Conservation (phyloP, 2,113 vertebrate genomes). For the Gymnorhina tibicen region DNA sequence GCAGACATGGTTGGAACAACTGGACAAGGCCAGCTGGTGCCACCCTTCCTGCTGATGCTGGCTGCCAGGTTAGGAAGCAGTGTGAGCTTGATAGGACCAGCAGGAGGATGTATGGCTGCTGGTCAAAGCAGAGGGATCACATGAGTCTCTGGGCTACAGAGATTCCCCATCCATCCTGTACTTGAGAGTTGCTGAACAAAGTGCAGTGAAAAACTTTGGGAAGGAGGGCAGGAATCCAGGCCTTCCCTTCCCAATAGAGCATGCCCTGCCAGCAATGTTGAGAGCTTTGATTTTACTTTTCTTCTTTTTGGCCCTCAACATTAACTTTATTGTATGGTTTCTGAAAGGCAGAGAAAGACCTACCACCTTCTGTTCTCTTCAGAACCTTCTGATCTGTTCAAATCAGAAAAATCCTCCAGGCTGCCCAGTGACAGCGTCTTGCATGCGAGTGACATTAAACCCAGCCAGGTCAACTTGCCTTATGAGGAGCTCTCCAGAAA, state of each 20-base stretch:
- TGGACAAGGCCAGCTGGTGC: neutral
- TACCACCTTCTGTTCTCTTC: slow-evolving; percentile 14
- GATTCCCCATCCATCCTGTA: neutral
- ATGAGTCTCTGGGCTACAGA: neutral
- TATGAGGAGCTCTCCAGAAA: slow-evolving; percentile 1
- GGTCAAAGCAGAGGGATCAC: neutral
- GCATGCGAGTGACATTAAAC: neutral
- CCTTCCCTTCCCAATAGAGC: neutral
- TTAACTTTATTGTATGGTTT: neutral
- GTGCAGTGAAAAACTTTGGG: neutral
- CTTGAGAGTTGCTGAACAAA: neutral
- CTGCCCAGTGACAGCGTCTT: neutral
- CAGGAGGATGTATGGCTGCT: neutral
- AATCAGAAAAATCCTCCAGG: neutral
- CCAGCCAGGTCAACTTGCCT: neutral
- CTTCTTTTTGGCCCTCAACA: neutral
- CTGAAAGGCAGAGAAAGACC: slow-evolving; percentile 4
- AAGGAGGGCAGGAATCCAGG: neutral
- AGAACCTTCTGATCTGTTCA: slow-evolving; percentile 20
- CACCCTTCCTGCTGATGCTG: neutral
- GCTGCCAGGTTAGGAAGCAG: neutral
- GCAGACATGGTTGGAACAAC: neutral
- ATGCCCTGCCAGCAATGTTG: neutral
- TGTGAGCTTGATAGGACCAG: neutral
- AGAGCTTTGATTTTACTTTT: neutral